Conservation (phyloP, 2,888 invertebrate genomes). For the Tipula lateralis region DNA sequence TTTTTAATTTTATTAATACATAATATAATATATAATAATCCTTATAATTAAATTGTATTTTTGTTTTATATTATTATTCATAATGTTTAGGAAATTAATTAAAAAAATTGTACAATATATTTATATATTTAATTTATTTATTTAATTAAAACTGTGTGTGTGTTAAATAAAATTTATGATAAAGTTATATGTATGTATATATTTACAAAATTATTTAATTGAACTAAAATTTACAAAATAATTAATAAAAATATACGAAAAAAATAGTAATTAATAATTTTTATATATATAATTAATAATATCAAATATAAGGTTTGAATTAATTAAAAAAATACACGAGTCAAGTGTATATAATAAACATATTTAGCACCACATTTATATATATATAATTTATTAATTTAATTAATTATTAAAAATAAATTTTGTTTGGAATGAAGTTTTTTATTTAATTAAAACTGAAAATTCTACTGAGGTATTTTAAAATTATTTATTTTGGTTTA, state of each 20-base stretch:
- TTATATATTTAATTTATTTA: slow-evolving; percentile 20
- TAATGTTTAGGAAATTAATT: neutral
- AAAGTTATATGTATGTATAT: slow-evolving; percentile 26
- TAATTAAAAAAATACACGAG: neutral
- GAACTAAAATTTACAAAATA: slow-evolving; percentile 21
- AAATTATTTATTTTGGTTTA: neutral
- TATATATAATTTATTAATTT: neutral
- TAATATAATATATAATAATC: neutral
- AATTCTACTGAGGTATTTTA: neutral
- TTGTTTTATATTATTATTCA: neutral
- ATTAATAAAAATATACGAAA: neutral
- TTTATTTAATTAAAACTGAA: neutral
- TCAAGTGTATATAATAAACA: neutral
- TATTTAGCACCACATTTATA: slow-evolving; percentile 19
- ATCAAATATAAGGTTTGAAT: neutral
- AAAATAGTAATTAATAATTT: neutral
- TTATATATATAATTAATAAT: slow-evolving; percentile 26
- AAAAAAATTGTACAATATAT: neutral
- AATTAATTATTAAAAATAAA: neutral
- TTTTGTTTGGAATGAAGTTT: neutral
- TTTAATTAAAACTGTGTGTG: neutral
- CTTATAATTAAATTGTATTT: neutral
- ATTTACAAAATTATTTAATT: slow-evolving; percentile 24
- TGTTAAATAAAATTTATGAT: neutral
- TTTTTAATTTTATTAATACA: neutral